Evolutionary conservation across 2,888 invertebrate species (phyloP).

Genomic region (Beris morrisii): DNA sequence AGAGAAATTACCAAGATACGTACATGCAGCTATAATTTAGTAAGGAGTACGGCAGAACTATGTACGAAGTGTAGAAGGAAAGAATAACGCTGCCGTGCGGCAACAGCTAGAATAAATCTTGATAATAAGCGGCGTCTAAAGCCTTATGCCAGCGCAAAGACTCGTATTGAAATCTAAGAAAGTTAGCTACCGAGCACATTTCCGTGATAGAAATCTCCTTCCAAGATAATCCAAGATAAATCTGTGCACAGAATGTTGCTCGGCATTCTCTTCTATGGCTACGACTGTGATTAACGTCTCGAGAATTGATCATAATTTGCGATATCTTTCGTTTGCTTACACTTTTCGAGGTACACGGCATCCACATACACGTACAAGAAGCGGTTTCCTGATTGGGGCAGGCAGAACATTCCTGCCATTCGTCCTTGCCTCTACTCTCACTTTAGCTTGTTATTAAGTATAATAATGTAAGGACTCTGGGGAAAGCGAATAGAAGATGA

Average conservation of each 20-base stretch:
- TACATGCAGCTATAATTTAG: no score
- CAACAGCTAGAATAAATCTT: no score
- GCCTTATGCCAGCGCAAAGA: background rate
- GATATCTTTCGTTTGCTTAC: background rate
- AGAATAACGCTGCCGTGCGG: no score
- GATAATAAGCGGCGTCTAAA: background rate
- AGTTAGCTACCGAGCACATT: background rate
- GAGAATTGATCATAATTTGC: constrained; percentile 5
- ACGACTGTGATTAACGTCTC: background rate
- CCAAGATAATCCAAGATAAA: constrained; percentile 1
- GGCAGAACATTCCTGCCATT: no score
- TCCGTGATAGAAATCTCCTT: constrained; percentile 4
- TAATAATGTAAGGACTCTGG: no score
- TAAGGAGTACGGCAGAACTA: no score
- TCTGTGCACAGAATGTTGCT: background rate
- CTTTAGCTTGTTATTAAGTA: no score
- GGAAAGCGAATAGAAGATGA: no score
- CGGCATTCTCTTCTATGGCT: background rate
- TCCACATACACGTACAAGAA: background rate
- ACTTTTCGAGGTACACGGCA: background rate
- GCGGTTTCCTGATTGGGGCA: background rate
- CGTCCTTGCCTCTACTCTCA: no score
- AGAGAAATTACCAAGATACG: no score
- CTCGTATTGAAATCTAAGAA: constrained; percentile 7
- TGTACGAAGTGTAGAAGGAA: no score